Percentiles rank a stretch among this genome's conserved stretches.
phyloP scores from a whole-genome alignment of 2,888 invertebrate genomes.

The Catocala fraxini region DNA sequence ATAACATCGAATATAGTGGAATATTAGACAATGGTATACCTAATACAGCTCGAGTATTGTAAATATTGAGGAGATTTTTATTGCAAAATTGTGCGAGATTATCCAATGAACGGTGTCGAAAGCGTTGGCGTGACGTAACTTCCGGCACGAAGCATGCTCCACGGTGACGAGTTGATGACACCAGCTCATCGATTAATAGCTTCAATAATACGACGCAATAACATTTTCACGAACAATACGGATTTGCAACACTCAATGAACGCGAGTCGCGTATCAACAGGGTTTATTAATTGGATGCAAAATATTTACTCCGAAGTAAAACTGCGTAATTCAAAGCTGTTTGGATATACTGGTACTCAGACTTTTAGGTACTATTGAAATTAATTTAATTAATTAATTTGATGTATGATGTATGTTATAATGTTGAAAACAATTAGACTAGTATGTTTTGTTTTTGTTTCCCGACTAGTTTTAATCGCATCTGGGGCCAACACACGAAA shows the following conservation, averaged over 20 bases:
- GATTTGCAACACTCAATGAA: constrained; percentile 1
- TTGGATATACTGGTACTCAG: too few species aligned
- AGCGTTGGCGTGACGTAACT: constrained; percentile 47
- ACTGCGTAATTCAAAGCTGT: too few species aligned
- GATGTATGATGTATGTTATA: too few species aligned
- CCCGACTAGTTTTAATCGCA: too few species aligned
- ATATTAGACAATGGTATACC: constrained; percentile 38
- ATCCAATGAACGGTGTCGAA: constrained; percentile 60
- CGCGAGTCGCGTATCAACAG: background rate
- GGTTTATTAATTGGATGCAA: constrained; percentile 17
- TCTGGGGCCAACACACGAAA: too few species aligned
- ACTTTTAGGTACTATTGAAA: too few species aligned
- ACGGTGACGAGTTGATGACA: constrained; percentile 44
- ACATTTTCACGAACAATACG: constrained; percentile 36
- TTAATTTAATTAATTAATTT: too few species aligned
- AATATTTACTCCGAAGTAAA: constrained; percentile 24
- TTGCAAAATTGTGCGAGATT: constrained; percentile 52
- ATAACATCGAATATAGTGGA: constrained; percentile 30
- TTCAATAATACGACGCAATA: constrained; percentile 60
- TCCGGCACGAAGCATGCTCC: constrained; percentile 33
- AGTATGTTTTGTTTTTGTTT: too few species aligned
- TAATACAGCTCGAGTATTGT: constrained; percentile 27
- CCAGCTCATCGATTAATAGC: constrained; percentile 58
- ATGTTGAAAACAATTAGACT: too few species aligned
- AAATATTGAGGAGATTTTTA: constrained; percentile 36